Evolutionary conservation across 2,797 vertebrate species (phyloP).

Genomic region (Hafferia zeledoni): DNA sequence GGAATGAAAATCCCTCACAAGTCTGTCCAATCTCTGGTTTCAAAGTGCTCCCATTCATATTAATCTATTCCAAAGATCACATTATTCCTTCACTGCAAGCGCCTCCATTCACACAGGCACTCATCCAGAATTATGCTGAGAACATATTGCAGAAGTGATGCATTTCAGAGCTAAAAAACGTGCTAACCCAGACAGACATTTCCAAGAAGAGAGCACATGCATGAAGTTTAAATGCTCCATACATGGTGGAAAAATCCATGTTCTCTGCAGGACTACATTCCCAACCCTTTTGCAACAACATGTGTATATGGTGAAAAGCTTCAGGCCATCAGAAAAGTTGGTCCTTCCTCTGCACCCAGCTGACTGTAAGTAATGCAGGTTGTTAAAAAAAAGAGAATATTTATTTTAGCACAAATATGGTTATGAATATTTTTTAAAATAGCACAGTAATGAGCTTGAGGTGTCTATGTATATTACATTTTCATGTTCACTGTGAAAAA

Average conservation of each 20-base stretch:
- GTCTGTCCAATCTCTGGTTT: background rate
- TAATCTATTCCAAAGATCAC: slow-evolving; percentile 1
- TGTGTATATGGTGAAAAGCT: background rate
- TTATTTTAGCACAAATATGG: background rate
- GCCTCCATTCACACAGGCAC: slow-evolving; percentile 31
- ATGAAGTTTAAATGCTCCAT: background rate
- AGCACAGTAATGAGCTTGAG: slow-evolving; percentile 11
- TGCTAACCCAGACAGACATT: slow-evolving; percentile 4
- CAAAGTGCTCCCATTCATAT: slow-evolving; percentile 6
- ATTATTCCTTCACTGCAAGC: background rate
- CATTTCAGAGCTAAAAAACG: background rate
- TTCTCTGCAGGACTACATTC: background rate
- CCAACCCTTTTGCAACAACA: background rate
- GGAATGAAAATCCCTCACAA: background rate
- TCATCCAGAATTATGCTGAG: slow-evolving; percentile 20
- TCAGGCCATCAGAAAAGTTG: background rate
- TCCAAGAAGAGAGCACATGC: background rate
- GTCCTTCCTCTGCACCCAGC: background rate
- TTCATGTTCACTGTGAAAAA: background rate
- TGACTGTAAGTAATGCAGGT: background rate
- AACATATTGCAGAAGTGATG: slow-evolving; percentile 32
- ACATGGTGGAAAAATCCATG: fast-evolving
- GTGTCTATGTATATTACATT: background rate
- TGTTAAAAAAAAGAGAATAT: background rate
- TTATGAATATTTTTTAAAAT: slow-evolving; percentile 12